Conservation (phyloP, 2,888 invertebrate species). For the Arrhopalites spinosus region DNA sequence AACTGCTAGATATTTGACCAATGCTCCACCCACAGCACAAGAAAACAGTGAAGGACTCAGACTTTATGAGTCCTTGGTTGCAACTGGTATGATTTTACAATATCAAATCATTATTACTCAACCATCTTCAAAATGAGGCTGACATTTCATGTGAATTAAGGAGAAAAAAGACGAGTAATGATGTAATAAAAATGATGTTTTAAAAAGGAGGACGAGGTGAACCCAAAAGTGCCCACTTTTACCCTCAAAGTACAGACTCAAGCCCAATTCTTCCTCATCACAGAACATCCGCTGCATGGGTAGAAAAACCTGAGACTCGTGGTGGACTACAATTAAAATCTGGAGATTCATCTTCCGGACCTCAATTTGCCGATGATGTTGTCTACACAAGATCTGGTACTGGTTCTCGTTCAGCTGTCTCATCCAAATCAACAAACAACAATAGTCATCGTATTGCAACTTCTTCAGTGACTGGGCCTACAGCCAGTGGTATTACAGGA, state of each 20-base stretch:
- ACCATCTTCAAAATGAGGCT: no score
- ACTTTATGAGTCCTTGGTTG: conserved; percentile 56
- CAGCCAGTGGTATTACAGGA: background rate
- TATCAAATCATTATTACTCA: background rate
- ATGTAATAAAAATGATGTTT: background rate
- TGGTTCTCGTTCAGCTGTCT: conserved; percentile 15
- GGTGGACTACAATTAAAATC: conserved; percentile 52
- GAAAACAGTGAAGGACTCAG: conserved; percentile 57
- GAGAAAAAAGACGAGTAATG: background rate
- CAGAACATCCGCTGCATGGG: conserved; percentile 55
- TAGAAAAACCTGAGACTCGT: conserved; percentile 39
- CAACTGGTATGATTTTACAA: conserved; percentile 47
- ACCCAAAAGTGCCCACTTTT: conserved; percentile 48
- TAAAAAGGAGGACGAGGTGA: conserved; percentile 55
- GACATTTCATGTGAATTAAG: no score
- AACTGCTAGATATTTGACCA: conserved; percentile 17
- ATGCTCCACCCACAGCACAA: conserved; percentile 37
- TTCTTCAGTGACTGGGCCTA: conserved; percentile 16
- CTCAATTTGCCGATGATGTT: conserved; percentile 45
- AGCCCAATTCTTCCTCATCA: conserved; percentile 50
- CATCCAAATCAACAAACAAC: background rate
- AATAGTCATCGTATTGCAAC: conserved; percentile 2
- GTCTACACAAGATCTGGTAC: conserved; percentile 43
- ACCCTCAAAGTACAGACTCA: conserved; percentile 30
- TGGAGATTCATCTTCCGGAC: conserved; percentile 53